These are phyloP conservation scores for Scortum barcoo DNA, from an alignment of 2,113 vertebrate genomes.

Conservation along the genomic window DNA sequence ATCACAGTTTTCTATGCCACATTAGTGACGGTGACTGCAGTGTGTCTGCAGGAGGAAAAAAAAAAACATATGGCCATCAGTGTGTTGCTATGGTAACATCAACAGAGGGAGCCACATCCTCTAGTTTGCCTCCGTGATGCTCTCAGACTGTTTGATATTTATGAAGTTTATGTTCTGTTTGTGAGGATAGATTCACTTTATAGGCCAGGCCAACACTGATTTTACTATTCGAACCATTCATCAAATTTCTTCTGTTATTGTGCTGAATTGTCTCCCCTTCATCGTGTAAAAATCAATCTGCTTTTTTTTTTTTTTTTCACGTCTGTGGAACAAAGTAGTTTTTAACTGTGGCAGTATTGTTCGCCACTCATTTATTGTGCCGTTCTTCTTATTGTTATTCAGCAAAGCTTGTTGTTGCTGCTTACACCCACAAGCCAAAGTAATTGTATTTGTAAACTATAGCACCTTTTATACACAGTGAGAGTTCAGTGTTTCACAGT, in stretches of 20 bases:
- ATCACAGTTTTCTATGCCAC: conserved; percentile 6
- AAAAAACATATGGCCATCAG: not conserved
- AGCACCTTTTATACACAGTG: not conserved
- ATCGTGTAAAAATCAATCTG: not conserved
- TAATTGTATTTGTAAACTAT: not conserved
- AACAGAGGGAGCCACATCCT: conserved; percentile 55
- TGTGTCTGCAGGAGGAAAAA: conserved; percentile 16
- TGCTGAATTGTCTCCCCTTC: not conserved
- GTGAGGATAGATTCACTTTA: not conserved
- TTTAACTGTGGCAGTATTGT: not conserved
- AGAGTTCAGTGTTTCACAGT: not conserved
- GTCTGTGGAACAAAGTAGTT: not conserved
- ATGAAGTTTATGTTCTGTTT: not conserved
- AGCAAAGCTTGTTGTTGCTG: not conserved
- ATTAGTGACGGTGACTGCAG: conserved; percentile 35
- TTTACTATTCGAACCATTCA: not conserved
- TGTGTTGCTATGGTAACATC: conserved; percentile 67
- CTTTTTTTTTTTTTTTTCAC: not conserved
- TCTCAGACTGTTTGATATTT: not conserved
- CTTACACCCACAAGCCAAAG: not conserved
- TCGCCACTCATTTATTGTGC: not conserved
- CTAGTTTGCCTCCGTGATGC: conserved; percentile 11
- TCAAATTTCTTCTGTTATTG: too few species aligned
- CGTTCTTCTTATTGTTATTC: not conserved
- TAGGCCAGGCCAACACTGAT: not conserved